These are phyloP conservation scores for Poeciliopsis retropinna DNA, from an alignment of 2,113 vertebrate genomes.

Conservation along the genomic window DNA sequence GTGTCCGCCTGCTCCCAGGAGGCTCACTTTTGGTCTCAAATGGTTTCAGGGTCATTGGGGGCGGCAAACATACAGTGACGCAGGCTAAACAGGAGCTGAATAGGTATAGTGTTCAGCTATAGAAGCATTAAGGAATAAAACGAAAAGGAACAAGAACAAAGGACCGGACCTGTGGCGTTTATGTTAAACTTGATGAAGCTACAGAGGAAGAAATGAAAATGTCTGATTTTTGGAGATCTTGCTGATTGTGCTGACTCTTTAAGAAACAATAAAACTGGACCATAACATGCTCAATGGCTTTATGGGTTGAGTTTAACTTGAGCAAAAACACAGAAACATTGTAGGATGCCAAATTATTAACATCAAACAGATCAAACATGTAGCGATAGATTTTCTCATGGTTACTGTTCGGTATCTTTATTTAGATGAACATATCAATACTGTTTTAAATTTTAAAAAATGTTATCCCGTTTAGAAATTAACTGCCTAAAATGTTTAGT, in stretches of 20 bases:
- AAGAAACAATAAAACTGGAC: not conserved
- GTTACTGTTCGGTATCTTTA: not conserved
- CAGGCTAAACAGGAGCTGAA: constrained; percentile 42
- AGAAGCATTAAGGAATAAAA: constrained; percentile 9
- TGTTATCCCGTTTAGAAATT: not conserved
- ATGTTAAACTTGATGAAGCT: not conserved
- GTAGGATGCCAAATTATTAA: constrained; percentile 24
- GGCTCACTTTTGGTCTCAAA: constrained; percentile 53
- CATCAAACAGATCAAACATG: not conserved
- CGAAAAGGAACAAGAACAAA: not conserved
- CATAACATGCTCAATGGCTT: not conserved
- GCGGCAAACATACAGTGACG: constrained; percentile 35
- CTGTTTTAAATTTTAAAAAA: not conserved
- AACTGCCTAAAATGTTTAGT: too few species aligned
- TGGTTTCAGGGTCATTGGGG: constrained; percentile 46
- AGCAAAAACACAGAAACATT: constrained; percentile 7
- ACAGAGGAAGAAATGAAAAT: not conserved
- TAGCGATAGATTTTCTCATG: not conserved
- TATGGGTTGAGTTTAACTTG: constrained; percentile 3
- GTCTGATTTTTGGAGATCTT: not conserved
- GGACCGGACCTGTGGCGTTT: not conserved
- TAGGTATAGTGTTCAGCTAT: constrained; percentile 43
- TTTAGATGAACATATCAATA: not conserved
- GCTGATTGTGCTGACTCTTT: not conserved
- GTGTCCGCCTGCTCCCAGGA: constrained; percentile 51